phyloP scores from a whole-genome alignment of 2,113 vertebrate genomes.

The Daboia siamensis region DNA sequence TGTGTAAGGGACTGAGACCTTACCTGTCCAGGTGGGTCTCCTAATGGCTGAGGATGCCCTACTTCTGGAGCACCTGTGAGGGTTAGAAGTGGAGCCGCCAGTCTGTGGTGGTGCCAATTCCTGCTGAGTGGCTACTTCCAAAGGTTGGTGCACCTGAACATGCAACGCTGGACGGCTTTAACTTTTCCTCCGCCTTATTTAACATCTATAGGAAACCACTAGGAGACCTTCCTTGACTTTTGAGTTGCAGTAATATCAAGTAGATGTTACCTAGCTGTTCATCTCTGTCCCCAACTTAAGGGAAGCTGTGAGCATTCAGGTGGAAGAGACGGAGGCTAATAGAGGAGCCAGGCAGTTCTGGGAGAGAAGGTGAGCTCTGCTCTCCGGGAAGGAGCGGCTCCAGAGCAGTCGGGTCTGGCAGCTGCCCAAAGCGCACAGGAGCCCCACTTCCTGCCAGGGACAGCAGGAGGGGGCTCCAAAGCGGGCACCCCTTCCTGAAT shows the following conservation, averaged over 20 bases:
- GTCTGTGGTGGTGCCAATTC: background rate
- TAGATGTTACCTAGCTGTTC: background rate
- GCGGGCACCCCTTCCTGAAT: background rate
- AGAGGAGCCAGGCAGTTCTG: background rate
- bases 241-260: background rate
- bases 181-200: background rate
- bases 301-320: background rate
- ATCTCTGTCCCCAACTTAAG: background rate
- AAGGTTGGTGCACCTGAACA: background rate
- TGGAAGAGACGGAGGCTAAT: background rate
- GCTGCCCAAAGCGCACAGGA: background rate
- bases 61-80: background rate
- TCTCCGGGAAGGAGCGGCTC: background rate
- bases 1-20: background rate
- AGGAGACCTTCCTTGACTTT: background rate
- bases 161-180: background rate
- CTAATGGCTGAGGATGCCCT: background rate
- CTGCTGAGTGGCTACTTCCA: background rate
- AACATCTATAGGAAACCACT: background rate
- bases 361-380: background rate
- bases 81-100: too few relatives aligned
- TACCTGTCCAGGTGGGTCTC: background rate
- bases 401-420: background rate
- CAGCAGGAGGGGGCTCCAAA: background rate
- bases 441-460: background rate